phyloP scores from a whole-genome alignment of 2,797 vertebrate genomes.

The Nyctalus aviator region DNA sequence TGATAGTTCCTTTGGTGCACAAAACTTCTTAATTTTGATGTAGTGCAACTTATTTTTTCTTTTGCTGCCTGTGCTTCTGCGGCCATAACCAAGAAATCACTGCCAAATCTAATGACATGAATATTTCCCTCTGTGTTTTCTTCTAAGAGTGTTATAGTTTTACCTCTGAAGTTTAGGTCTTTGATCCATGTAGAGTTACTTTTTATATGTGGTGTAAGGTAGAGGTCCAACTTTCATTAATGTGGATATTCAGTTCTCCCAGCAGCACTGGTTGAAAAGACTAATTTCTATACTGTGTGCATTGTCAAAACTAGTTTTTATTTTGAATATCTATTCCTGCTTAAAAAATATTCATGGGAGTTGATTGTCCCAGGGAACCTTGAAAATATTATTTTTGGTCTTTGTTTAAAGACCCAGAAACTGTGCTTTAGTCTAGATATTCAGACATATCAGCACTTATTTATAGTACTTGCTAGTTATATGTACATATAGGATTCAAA shows the following conservation, averaged over 20 bases:
- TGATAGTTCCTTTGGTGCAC: neutral
- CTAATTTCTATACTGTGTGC: neutral
- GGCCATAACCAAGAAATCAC: neutral
- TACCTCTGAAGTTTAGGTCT: conserved; percentile 13
- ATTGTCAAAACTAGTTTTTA: conserved; percentile 23
- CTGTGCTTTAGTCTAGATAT: conserved; percentile 15
- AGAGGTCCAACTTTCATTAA: neutral
- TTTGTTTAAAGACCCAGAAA: conserved; percentile 47
- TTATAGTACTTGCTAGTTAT: neutral
- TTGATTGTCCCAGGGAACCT: neutral
- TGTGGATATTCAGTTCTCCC: neutral
- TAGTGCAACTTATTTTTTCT: conserved; percentile 19
- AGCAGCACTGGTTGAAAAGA: neutral
- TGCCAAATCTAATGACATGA: neutral
- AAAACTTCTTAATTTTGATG: conserved; percentile 26
- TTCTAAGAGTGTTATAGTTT: conserved; percentile 53
- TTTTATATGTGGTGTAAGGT: conserved; percentile 41
- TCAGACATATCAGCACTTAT: neutral
- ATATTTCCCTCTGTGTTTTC: neutral
- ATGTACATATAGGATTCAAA: conserved; percentile 14
- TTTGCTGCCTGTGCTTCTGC: neutral
- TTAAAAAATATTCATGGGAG: conserved; percentile 28
- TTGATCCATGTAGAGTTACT: conserved; percentile 29
- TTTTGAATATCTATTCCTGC: conserved; percentile 41
- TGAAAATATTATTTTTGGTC: conserved; percentile 44